Percentiles rank a stretch among this genome's conserved stretches.
phyloP scores from a whole-genome alignment of 1,140 invertebrate genomes.

The Forficula auricularia region DNA sequence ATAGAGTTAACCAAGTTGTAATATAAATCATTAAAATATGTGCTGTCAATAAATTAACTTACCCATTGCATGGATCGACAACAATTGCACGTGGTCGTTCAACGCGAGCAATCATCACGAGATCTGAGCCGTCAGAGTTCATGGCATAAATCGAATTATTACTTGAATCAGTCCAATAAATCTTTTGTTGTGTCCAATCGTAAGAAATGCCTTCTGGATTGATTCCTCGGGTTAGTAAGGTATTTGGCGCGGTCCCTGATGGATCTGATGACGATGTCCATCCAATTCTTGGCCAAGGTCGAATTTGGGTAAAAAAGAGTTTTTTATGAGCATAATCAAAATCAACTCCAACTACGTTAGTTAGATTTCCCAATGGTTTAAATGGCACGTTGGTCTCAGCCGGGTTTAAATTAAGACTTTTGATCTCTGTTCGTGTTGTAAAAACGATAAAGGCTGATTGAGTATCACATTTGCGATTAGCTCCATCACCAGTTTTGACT shows the following conservation, averaged over 20 bases:
- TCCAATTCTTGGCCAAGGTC: conserved; percentile 74
- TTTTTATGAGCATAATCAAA: conserved; percentile 82
- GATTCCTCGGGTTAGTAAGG: conserved; percentile 60
- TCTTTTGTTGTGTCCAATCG: conserved; percentile 91
- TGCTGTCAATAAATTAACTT: conserved; percentile 12
- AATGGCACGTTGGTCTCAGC: conserved; percentile 66
- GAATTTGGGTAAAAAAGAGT: conserved; percentile 78
- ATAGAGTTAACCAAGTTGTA: background rate
- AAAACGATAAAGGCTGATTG: conserved; percentile 81
- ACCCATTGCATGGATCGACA: conserved; percentile 89
- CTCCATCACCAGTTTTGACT: conserved; percentile 33
- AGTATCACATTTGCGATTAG: conserved; percentile 47
- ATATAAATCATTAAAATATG: conserved; percentile 3
- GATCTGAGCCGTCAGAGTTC: conserved; percentile 71
- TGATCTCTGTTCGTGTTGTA: conserved; percentile 77
- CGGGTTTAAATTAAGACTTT: conserved; percentile 67
- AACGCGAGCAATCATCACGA: conserved; percentile 85
- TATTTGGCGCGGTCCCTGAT: conserved; percentile 40
- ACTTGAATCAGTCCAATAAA: conserved; percentile 92
- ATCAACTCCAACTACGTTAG: conserved; percentile 91
- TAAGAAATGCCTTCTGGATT: conserved; percentile 92
- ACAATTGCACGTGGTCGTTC: conserved; percentile 88
- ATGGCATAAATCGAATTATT: conserved; percentile 87
- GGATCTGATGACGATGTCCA: conserved; percentile 54
- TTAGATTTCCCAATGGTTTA: conserved; percentile 70